Evolutionary conservation across 1,140 invertebrate genomes (phyloP), one percentile per base, ranked within the genome.

Genomic region (Rhagoletis zephyria): DNA sequence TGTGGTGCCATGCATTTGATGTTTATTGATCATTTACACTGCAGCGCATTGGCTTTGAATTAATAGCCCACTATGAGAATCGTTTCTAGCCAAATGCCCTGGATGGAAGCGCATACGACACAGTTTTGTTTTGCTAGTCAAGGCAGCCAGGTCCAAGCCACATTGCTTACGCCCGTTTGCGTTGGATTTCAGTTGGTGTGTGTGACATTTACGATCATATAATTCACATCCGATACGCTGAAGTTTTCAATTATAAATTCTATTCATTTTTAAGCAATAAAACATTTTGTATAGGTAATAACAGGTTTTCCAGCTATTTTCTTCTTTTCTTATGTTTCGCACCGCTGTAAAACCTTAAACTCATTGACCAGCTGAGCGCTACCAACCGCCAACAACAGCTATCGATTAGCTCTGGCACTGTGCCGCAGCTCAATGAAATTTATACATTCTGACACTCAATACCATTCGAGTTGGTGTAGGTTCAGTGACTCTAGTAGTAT

Each of bases 11-110:
- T 81, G 48, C 48, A n/a, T 81, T 19, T 81, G 74, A 81, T 48
- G 48, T 81, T 81, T 81, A 81, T 51, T 81, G 74, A 81, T 56
- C 74, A n/a, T 56, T 81, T 81, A n/a, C 48, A 81, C 48, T 56
- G 74, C 74, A 9, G 16, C 48, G 48, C 74, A 81, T 56, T 56
- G 48, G 14, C 56, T 56, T 81, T 81, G n/a, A 81, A 81, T 81
- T 81, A 81, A 81, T 16, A 45, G 48, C 45, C 48, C 19, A 48
- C 64, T 7, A 40, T n/a, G 74, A 81, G 51, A 56, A 56, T 81
- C 74, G 56, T 81, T 81, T 19, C 74, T 30, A 81, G 16, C n/a
- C 2, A 56, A 56, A 48, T 56, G 74, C 48, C 45, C 19, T 81
- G 48, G 48, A n/a, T 81, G 48, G 48, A n/a, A 30, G 16, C 42